Conservation (phyloP, 2,113 vertebrate species). For the Zapornia atra region DNA sequence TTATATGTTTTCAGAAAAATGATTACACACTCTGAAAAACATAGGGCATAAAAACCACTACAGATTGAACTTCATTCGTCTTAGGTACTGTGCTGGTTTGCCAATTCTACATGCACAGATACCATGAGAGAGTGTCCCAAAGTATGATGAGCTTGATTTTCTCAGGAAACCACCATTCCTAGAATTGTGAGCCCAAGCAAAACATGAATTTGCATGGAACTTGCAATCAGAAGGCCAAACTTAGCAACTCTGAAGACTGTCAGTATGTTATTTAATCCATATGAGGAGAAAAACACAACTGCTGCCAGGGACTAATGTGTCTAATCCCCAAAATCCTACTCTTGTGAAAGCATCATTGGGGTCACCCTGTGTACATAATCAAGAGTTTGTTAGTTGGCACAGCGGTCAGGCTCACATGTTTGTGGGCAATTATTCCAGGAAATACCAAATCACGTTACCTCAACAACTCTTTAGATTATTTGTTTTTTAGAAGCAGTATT, state of each 20-base stretch:
- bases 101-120: neutral
- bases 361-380: neutral
- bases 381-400: neutral
- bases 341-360: neutral
- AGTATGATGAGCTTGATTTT: neutral
- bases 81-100: neutral
- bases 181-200: neutral
- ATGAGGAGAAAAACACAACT: neutral
- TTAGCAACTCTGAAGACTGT: neutral
- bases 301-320: neutral
- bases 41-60: neutral
- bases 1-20: neutral
- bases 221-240: conserved; percentile 8
- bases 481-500: neutral
- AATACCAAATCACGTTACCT: neutral
- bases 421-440: neutral
- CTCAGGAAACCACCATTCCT: conserved; percentile 1
- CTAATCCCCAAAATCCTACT: neutral
- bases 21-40: neutral
- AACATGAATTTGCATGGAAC: neutral
- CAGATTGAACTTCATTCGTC: neutral
- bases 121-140: neutral
- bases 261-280: neutral
- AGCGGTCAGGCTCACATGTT: neutral
- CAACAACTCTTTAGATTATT: neutral